phyloP scores from a whole-genome alignment of 2,797 vertebrate genomes.

The Molossus molossus region DNA sequence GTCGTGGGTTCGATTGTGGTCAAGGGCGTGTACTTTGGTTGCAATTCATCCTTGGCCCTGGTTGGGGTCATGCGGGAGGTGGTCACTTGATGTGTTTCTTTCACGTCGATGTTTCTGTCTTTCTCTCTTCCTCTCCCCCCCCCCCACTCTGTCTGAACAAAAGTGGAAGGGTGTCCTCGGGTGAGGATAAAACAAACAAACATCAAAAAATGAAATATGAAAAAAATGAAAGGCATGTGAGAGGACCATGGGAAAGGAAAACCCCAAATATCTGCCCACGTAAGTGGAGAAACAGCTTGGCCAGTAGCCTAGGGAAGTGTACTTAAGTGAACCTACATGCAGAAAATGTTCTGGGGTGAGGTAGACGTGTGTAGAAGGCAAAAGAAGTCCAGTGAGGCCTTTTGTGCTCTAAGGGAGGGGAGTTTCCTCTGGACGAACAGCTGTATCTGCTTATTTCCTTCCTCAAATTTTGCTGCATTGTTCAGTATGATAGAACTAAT shows the following conservation, averaged over 20 bases:
- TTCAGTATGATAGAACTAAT: not conserved
- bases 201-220: too few species aligned
- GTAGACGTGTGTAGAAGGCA: not conserved
- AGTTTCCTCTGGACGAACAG: constrained; percentile 33
- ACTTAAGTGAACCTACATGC: not conserved
- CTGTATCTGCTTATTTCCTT: constrained; percentile 43
- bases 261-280: not conserved
- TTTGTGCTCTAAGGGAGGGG: not conserved
- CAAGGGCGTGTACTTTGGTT: too few species aligned
- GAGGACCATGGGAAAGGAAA: constrained; percentile 11
- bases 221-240: constrained; percentile 71
- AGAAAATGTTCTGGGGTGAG: not conserved
- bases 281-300: not conserved
- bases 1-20: too few species aligned
- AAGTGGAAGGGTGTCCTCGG: too few species aligned
- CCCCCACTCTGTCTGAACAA: too few species aligned
- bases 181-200: too few species aligned
- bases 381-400: constrained; percentile 33
- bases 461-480: constrained; percentile 14
- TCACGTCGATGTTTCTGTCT: too few species aligned
- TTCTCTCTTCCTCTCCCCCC: too few species aligned
- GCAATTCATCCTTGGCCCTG: too few species aligned
- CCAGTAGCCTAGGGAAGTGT: not conserved
- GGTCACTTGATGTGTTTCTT: too few species aligned
- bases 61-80: too few species aligned